Conservation (phyloP, 2,888 invertebrate genomes). For the Eudasyphora cyanicolor region DNA sequence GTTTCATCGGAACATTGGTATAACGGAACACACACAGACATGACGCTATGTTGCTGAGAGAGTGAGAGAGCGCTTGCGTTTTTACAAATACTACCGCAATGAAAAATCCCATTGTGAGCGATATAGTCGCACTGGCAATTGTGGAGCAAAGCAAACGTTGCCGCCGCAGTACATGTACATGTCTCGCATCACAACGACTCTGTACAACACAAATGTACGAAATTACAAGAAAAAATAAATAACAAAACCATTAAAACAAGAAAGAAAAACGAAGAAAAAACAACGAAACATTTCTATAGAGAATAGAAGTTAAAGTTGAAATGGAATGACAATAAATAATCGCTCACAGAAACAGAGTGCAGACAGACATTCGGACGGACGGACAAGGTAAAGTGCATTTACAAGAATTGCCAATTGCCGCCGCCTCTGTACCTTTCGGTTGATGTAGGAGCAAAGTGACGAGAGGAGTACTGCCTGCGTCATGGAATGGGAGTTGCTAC, state of each 20-base stretch:
- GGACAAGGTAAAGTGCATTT: constrained; percentile 9
- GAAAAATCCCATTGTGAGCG: too few relatives aligned
- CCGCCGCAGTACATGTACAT: background rate
- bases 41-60: background rate
- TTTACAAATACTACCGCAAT: background rate
- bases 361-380: background rate
- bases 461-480: too few relatives aligned
- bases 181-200: background rate
- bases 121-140: background rate
- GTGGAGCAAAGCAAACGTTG: background rate
- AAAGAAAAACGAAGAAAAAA: constrained; percentile 8
- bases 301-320: constrained; percentile 54
- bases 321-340: constrained; percentile 63
- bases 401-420: background rate
- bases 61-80: background rate
- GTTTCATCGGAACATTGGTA: background rate
- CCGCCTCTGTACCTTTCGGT: too few relatives aligned
- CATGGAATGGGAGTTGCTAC: background rate
- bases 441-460: too few relatives aligned
- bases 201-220: constrained; percentile 20
- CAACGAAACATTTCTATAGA: constrained; percentile 43
- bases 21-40: background rate
- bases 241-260: background rate
- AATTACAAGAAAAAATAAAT: background rate
- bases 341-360: background rate